Evolutionary conservation across 2,888 invertebrate genomes (phyloP), one percentile per base, ranked within the genome.

Genomic region (Alloplasta piceator): DNA sequence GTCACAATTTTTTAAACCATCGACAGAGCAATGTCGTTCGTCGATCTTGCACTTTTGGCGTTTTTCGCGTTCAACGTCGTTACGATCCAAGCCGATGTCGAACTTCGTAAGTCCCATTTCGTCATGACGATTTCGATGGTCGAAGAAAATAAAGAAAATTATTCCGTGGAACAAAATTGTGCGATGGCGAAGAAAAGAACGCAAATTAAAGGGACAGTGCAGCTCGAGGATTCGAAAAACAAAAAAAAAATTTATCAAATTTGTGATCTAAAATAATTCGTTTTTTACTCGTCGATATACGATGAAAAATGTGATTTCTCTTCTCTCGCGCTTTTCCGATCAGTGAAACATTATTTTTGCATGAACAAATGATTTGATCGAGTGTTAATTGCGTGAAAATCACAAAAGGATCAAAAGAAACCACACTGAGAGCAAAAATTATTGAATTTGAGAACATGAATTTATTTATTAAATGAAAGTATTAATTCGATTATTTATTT

Each of bases 1-100:
- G 75, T 78, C 89, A 90, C 85, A 72, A 71, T 77, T 80, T 82
- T 80, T 50, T 50, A 77, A 87, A 89, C 88, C 91, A 89, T 89
- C 90, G 87, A 85, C 85, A 85, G 82, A 85, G 86, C 83, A 85
- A 90, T 90, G 90, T 86, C 87, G 88, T 48, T 84, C 66, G 67
- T 80, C 78, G 26, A 64, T 56, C 60, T 82, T 52, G 64, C 72
- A 75, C 52, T 84, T 12, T 58, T 77, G 14, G 82, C 78, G 58
- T 78, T 85, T 82, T 82, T 80, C 82, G 85, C 81, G 76, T 85
- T 82, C 39, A 79, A 85, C 14, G 79, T 85, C 75, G 79, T 84
- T 46, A 81, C 82, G 52, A 82, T 74, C 26, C 55, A 72, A 80
- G 74, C 85, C 66, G 82, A 87, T 84, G 75, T 87, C 38, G 64